phyloP scores from a whole-genome alignment of 2,888 invertebrate species.

The Piscicola geometra region DNA sequence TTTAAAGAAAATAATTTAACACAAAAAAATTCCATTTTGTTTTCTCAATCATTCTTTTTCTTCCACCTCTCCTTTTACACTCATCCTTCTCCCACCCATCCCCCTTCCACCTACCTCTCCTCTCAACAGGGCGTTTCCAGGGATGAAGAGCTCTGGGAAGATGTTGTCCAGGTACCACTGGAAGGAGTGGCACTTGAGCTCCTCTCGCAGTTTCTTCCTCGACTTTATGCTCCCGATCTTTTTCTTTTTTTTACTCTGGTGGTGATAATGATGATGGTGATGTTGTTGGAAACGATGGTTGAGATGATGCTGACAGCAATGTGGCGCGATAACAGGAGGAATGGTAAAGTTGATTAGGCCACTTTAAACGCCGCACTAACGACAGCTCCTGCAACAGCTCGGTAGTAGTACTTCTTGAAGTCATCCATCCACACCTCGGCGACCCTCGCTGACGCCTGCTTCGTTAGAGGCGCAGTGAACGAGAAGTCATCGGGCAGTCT shows the following conservation, averaged over 20 bases:
- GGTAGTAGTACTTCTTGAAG: conserved; percentile 89
- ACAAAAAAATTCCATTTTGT: too few species aligned
- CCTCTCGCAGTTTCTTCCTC: conserved; percentile 73
- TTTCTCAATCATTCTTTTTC: too few species aligned
- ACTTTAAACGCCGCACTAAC: too few species aligned
- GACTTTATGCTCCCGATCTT: conserved; percentile 87
- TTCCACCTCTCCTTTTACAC: too few species aligned
- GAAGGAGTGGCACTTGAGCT: conserved; percentile 88
- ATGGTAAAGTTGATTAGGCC: too few species aligned
- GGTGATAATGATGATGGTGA: too few species aligned
- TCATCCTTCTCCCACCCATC: too few species aligned
- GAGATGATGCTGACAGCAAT: too few species aligned
- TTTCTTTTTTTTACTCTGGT: conserved; percentile 63
- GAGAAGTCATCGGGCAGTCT: conserved; percentile 95
- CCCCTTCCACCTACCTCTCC: conserved; percentile 73
- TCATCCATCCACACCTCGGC: conserved; percentile 73
- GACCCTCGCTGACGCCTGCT: conserved; percentile 90
- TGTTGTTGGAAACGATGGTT: too few species aligned
- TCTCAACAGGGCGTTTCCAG: conserved; percentile 83
- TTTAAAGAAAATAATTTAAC: too few species aligned
- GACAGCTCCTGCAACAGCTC: conserved; percentile 90
- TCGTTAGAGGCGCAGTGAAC: conserved; percentile 82
- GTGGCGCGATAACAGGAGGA: too few species aligned
- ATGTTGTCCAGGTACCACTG: conserved; percentile 97
- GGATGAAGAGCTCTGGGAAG: conserved; percentile 97